These are phyloP conservation scores for Eurois occulta DNA, from an alignment of 2,888 invertebrate genomes.

Conservation along the genomic window DNA sequence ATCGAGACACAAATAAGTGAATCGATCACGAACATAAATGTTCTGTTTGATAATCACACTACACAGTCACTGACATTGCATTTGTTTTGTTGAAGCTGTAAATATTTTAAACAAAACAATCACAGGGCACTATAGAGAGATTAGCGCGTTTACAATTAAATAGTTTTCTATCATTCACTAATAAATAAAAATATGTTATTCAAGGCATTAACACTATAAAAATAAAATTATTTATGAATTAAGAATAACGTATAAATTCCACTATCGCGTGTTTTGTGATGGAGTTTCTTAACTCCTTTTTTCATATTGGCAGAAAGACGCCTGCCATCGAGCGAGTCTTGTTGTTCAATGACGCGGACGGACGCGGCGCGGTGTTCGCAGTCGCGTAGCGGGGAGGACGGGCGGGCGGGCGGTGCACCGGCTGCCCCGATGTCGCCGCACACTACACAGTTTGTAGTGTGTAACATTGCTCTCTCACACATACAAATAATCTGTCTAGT, in stretches of 20 bases:
- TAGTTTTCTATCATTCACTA: constrained; percentile 89
- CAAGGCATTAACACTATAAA: constrained; percentile 88
- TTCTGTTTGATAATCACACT: constrained; percentile 76
- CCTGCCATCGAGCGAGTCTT: constrained; percentile 90
- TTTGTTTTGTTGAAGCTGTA: constrained; percentile 79
- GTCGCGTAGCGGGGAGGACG: constrained; percentile 88
- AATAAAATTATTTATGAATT: constrained; percentile 88
- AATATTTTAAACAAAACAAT: constrained; percentile 87
- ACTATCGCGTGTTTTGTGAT: constrained; percentile 88
- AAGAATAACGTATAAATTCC: constrained; percentile 88
- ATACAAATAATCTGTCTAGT: constrained; percentile 85
- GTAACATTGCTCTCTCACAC: constrained; percentile 79
- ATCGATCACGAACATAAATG: constrained; percentile 82
- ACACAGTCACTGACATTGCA: constrained; percentile 84
- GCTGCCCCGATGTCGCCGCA: constrained; percentile 89
- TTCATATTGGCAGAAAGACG: constrained; percentile 90
- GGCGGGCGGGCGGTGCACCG: constrained; percentile 88
- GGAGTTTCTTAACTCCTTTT: constrained; percentile 87
- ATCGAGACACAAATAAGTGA: constrained; percentile 81
- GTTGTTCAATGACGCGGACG: constrained; percentile 90
- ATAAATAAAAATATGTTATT: constrained; percentile 88
- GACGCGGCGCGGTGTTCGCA: constrained; percentile 86
- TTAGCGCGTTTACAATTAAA: constrained; percentile 86
- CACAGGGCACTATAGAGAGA: constrained; percentile 87
- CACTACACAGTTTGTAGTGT: constrained; percentile 77